phyloP scores from a whole-genome alignment of 2,113 vertebrate genomes.

The Pteronura brasiliensis region DNA sequence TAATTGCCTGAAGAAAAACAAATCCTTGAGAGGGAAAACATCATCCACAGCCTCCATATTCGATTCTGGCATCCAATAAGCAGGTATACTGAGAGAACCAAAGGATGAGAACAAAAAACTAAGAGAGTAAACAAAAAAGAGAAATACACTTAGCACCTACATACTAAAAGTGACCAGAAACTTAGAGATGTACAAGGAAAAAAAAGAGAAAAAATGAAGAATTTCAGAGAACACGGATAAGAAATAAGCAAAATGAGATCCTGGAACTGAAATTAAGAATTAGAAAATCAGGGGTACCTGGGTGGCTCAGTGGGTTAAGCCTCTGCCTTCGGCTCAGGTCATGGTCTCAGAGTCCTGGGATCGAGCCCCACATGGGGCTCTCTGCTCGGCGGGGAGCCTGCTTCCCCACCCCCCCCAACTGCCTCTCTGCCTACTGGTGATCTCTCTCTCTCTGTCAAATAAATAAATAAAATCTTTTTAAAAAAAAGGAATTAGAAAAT shows the following conservation, averaged over 20 bases:
- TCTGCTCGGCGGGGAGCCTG: too few relatives aligned
- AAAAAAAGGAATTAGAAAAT: not conserved
- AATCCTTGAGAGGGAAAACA: not conserved
- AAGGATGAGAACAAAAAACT: not conserved
- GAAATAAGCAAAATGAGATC: not conserved
- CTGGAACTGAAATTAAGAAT: conserved; percentile 12
- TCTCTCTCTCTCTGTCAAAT: too few relatives aligned
- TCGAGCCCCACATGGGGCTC: too few relatives aligned
- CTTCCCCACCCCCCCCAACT: too few relatives aligned
- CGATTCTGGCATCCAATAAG: not conserved
- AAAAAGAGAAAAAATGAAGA: not conserved
- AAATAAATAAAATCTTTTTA: too few relatives aligned
- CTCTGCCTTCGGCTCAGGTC: too few relatives aligned
- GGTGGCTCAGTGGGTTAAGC: too few relatives aligned
- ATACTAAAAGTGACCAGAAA: not conserved
- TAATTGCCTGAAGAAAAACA: not conserved
- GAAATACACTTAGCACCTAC: not conserved
- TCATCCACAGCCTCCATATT: not conserved
- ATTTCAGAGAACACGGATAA: not conserved
- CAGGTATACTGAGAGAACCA: not conserved
- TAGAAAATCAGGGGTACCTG: not conserved
- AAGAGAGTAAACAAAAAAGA: not conserved
- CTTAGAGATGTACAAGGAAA: not conserved
- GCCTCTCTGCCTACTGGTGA: too few relatives aligned
- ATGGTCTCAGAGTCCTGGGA: too few relatives aligned